These are phyloP conservation scores for Thaumetopoea pityocampa DNA, from an alignment of 1,140 invertebrate genomes.

Conservation along the genomic window DNA sequence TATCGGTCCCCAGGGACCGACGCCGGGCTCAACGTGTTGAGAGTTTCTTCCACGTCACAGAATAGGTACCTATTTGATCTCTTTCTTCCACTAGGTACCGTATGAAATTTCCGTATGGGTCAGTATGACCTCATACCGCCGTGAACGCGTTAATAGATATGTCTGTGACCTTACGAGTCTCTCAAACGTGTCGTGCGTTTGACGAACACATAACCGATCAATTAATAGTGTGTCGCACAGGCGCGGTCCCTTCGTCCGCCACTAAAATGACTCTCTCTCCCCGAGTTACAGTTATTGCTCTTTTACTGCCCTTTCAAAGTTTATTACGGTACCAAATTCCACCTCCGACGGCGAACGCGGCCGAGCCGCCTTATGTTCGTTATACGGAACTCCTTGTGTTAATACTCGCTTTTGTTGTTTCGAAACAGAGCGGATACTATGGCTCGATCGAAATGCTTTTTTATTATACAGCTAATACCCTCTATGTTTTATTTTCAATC, in stretches of 20 bases:
- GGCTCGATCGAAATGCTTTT: no score
- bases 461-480: no score
- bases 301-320: slow-evolving; percentile 74
- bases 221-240: slow-evolving; percentile 61
- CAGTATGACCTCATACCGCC: no score
- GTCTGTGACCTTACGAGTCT: no score
- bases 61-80: no score
- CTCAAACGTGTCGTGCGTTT: not conserved
- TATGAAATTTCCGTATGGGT: no score
- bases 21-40: no score
- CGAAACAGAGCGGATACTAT: slow-evolving; percentile 7
- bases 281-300: slow-evolving; percentile 69
- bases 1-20: no score
- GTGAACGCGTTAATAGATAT: no score
- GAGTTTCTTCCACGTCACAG: no score
- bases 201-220: slow-evolving; percentile 45
- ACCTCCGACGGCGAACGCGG: slow-evolving; percentile 25
- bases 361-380: slow-evolving; percentile 42
- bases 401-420: slow-evolving; percentile 13
- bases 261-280: slow-evolving; percentile 64
- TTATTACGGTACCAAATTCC: slow-evolving; percentile 71
- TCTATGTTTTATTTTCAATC: no score
- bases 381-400: slow-evolving; percentile 39
- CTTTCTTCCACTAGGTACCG: no score
- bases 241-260: slow-evolving; percentile 42